A percentile compares a stretch with the other conserved stretches of the same genome.
Evolutionary conservation across 2,888 invertebrate species (phyloP).

Genomic region (Mactromeris polynyma): DNA sequence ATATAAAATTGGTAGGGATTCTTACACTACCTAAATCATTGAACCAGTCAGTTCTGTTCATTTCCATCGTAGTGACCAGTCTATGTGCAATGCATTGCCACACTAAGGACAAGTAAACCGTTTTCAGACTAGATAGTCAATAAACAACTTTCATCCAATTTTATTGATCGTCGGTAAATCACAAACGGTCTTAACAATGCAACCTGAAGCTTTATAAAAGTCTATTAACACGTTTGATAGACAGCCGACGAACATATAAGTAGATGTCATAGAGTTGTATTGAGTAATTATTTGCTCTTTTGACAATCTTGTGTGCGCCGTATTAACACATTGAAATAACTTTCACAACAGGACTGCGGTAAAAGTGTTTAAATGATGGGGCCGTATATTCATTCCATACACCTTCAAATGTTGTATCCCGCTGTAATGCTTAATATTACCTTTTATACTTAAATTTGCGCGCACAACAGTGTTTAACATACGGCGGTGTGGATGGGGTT

Average conservation of each 20-base stretch:
- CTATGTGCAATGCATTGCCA: no score
- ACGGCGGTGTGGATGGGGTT: background rate
- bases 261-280: background rate
- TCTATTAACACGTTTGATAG: background rate
- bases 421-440: background rate
- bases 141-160: background rate
- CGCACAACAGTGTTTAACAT: background rate
- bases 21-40: no score
- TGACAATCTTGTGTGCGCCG: background rate
- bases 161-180: background rate
- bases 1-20: no score
- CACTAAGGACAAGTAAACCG: no score
- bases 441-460: background rate
- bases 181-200: background rate
- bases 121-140: background rate
- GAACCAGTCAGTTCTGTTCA: no score
- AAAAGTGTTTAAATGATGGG: background rate
- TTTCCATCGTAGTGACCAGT: no score
- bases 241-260: background rate
- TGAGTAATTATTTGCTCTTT: background rate
- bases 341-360: background rate
- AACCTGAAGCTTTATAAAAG: background rate
- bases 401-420: background rate
- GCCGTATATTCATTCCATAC: background rate
- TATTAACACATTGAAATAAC: slow-evolving; percentile 16